phyloP scores from a whole-genome alignment of 2,888 invertebrate species.

The Eupithecia abbreviata region DNA sequence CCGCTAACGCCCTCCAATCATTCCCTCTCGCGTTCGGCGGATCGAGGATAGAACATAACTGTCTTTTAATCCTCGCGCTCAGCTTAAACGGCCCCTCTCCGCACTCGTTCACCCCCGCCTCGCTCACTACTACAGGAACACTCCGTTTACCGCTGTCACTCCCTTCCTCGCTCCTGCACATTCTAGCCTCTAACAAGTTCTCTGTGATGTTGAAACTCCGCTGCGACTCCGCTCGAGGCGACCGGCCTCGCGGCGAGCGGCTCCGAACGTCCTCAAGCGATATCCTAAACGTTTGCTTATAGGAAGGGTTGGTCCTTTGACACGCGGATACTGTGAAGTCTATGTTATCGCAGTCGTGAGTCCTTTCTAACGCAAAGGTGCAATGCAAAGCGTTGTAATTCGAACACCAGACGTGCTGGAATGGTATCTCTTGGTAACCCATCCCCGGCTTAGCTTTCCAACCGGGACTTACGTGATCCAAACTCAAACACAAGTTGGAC shows the following conservation, averaged over 20 bases:
- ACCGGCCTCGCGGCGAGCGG: slow-evolving; percentile 76
- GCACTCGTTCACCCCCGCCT: slow-evolving; percentile 85
- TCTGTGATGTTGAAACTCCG: slow-evolving; percentile 80
- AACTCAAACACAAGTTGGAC: slow-evolving; percentile 92
- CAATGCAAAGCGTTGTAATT: slow-evolving; percentile 95
- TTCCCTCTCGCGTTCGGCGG: slow-evolving; percentile 96
- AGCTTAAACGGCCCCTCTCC: slow-evolving; percentile 85
- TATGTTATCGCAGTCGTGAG: slow-evolving; percentile 82
- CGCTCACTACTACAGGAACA: slow-evolving; percentile 80
- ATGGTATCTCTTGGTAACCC: slow-evolving; percentile 94
- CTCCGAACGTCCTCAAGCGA: slow-evolving; percentile 75
- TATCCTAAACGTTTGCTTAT: slow-evolving; percentile 80
- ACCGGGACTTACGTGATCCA: slow-evolving; percentile 94
- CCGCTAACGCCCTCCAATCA: slow-evolving; percentile 98
- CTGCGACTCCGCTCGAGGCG: slow-evolving; percentile 77
- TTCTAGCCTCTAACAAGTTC: slow-evolving; percentile 76
- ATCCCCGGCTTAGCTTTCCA: slow-evolving; percentile 95
- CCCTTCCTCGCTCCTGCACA: slow-evolving; percentile 78
- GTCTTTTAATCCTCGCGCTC: slow-evolving; percentile 82
- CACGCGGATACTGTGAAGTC: slow-evolving; percentile 77
- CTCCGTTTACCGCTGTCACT: slow-evolving; percentile 78
- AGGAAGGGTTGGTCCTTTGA: slow-evolving; percentile 79
- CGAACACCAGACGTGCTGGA: slow-evolving; percentile 95
- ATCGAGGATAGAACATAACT: slow-evolving; percentile 89
- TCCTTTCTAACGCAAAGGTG: slow-evolving; percentile 91